Conservation (phyloP, 2,888 invertebrate genomes). For the Amphipyra tragopoginis region DNA sequence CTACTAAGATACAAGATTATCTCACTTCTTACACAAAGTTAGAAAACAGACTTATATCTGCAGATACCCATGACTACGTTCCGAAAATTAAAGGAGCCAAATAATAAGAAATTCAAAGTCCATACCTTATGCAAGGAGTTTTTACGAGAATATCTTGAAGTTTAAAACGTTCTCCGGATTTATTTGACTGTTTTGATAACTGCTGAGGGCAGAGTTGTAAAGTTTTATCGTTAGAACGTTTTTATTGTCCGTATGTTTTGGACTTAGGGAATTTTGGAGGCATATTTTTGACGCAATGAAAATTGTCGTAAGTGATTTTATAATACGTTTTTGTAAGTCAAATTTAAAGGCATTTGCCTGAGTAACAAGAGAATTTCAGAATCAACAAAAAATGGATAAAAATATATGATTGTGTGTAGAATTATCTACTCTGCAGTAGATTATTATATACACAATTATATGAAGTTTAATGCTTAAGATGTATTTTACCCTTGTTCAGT, state of each 20-base stretch:
- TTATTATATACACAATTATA: too few species aligned
- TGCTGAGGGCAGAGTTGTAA: conserved; percentile 59
- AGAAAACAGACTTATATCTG: neutral
- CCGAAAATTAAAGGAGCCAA: conserved; percentile 51
- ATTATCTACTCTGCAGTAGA: too few species aligned
- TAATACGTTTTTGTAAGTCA: neutral
- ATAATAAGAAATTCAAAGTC: conserved; percentile 66
- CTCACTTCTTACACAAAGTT: neutral
- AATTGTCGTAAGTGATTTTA: conserved; percentile 5
- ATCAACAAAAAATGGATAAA: too few species aligned
- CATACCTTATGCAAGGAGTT: conserved; percentile 72
- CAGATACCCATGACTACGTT: conserved; percentile 15
- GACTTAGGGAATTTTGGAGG: conserved; percentile 17
- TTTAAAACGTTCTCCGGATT: conserved; percentile 72
- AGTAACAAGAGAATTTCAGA: too few species aligned
- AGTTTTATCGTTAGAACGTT: conserved; percentile 59
- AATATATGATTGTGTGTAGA: too few species aligned
- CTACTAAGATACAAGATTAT: neutral
- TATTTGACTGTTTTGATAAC: conserved; percentile 75
- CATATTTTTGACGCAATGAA: conserved; percentile 13
- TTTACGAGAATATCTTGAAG: conserved; percentile 71
- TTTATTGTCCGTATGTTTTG: conserved; percentile 49
- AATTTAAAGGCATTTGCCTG: neutral
- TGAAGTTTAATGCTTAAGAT: too few species aligned
- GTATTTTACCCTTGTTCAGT: too few species aligned